phyloP scores from a whole-genome alignment of 2,888 invertebrate genomes.

The Biston betularia region DNA sequence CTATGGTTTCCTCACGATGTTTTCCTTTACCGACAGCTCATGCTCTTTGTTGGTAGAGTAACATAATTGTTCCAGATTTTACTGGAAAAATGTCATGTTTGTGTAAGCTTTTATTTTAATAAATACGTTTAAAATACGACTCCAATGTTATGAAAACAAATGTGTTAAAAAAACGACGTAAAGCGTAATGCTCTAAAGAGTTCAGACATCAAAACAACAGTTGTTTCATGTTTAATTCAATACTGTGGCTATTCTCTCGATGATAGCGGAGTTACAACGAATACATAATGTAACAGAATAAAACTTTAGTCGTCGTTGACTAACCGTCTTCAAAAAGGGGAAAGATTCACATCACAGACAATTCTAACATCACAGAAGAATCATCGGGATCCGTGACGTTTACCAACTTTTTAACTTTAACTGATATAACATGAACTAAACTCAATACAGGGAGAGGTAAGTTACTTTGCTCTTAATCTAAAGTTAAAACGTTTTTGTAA shows the following conservation, averaged over 20 bases:
- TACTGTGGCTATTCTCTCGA: constrained; percentile 12
- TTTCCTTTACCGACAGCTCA: no score
- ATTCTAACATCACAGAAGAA: no score
- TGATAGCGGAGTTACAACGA: constrained; percentile 15
- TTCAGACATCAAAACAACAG: constrained; percentile 18
- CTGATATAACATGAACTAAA: no score
- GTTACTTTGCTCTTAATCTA: no score
- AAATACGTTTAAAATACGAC: neutral
- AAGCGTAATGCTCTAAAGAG: constrained; percentile 18
- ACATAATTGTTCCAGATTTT: neutral
- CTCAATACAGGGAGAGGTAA: no score
- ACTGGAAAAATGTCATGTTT: neutral
- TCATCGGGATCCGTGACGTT: no score
- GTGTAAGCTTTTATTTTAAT: neutral
- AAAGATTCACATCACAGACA: no score
- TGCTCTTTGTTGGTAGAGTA: neutral
- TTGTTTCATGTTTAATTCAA: constrained; percentile 32
- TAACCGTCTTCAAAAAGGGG: neutral
- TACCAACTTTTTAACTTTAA: no score
- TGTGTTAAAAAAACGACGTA: constrained; percentile 6
- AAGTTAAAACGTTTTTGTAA: no score
- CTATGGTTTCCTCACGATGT: no score
- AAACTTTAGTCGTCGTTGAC: constrained; percentile 10
- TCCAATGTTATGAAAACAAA: constrained; percentile 13
- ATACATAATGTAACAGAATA: constrained; percentile 10